Evolutionary conservation across 1,140 invertebrate genomes (phyloP).

Genomic region (Nixonia krombeini): DNA sequence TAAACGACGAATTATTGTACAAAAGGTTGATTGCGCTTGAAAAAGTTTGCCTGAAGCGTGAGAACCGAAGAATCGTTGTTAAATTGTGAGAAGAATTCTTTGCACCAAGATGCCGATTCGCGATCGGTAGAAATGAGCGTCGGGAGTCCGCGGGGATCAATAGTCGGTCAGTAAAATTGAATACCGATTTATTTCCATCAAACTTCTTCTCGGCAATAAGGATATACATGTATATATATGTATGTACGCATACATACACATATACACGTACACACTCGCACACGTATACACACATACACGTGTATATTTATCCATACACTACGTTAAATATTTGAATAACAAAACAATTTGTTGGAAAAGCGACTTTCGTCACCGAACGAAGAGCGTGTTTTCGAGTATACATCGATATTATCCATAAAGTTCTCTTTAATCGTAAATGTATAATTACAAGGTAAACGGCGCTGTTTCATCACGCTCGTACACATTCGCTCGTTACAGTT

Average conservation of each 20-base stretch:
- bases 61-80: too few species aligned
- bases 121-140: too few species aligned
- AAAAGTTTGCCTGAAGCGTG: too few species aligned
- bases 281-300: too few species aligned
- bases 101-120: too few species aligned
- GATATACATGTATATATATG: too few species aligned
- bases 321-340: constrained; percentile 2
- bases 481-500: constrained; percentile 54
- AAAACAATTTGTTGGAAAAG: constrained; percentile 1
- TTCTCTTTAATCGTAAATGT: constrained; percentile 15
- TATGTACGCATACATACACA: too few species aligned
- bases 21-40: too few species aligned
- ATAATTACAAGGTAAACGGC: constrained; percentile 14
- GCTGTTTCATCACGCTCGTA: constrained; percentile 32
- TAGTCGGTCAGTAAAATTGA: background rate
- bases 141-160: too few species aligned
- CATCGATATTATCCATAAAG: constrained; percentile 13
- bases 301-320: background rate
- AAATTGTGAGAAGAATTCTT: too few species aligned
- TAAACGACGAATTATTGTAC: too few species aligned
- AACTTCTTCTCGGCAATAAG: background rate
- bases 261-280: too few species aligned
- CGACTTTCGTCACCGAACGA: constrained; percentile 3
- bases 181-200: background rate
- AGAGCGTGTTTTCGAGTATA: constrained; percentile 11